Base-by-base conservation (phyloP, 2,113 vertebrate genomes). In the Stegostoma tigrinum region DNA sequence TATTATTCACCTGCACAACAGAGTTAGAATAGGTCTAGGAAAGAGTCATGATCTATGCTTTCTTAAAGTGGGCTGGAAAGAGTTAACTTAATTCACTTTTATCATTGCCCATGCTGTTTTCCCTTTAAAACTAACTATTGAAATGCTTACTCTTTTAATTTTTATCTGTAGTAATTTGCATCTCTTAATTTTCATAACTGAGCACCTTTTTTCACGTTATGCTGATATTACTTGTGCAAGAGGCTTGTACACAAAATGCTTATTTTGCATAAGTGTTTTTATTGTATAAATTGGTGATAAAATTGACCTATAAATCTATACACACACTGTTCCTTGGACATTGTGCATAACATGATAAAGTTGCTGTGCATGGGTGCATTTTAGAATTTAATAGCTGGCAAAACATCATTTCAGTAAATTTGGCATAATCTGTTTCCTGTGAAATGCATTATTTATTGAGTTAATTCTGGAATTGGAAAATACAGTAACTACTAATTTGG, bases 401-500 rank as follows among this genome's bases (percentile, higher is more conserved):
- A 95, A 67, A 94, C 1, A 94, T 67, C 6, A 68, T 68, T 64
- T 68, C 55, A n/a, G 38, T 72, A 17, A 15, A 95, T 96, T 67
- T 89, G 19, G 30, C 52, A 48, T 85, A 45, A 85, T 38, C 64
- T 90, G 67, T 55, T 68, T 95, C 48, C 70, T 95, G 45, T 61
- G 80, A 80, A 67, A 24, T 95, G 95, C 96, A 95, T 72, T 12
- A 34, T 70, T 55, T 95, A 30, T 21, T 42, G n/a, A 90, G 27
- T 52, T 90, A 34, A 90, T 94, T 21, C 27, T 34, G 27, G 12
- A 61, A 3, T 83, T 21, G 19, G 17, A 55, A 83, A 66, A 85
- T 67, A 83, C 64, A 64, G 5, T 80, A 52, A 83, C 83, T 96
- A 45, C 10, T 66, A 27, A n/a, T 86, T 68, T 93, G n/a, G 91